Evolutionary conservation across 2,888 invertebrate genomes (phyloP), one percentile per base, ranked within the genome.

Genomic region (Archips crataeganus): DNA sequence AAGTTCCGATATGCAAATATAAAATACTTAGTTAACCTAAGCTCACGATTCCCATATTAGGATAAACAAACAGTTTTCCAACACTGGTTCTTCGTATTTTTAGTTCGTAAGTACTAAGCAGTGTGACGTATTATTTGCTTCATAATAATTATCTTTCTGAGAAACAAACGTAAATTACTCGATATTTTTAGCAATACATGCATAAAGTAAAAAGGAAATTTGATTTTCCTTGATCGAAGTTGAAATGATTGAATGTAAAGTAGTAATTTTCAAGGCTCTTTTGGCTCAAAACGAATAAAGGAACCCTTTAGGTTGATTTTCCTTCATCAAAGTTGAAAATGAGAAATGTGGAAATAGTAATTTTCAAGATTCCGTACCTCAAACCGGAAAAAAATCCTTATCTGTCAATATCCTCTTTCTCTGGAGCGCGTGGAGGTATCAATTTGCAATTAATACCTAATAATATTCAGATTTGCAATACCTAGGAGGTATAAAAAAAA

Each of bases 131-230:
- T 47, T 71, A 60, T 65, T 65, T 71, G 49, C 59, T 70, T 59
- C 23, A 15, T 23, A 59, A 47, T 47, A 63, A 57, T 70, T 70
- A 70, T 71, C 70, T 64, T 71, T 71, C 70, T 39, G 13, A 59
- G 64, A 71, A 65, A 71, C 47, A 49, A 47, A 39, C 23, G 64
- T 64, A 32, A 3, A 36, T 47, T 64, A 64, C 2, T 54, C 54
- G 47, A 71, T 57, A 15, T 47, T 71, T 71, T 71, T 54, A 70
- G 34, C 45, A 54, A 60, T 69, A 49, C 15, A 47, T 34, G 11
- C 32, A 32, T 11, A 11, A 32, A 57, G 3, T 4, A 32, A 57
- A 3, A 32, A 11, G 3, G 8, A 32, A 23, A 23, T 23, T 57
- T 32, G 11, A 11, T 32, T 57, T 57, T 57, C 10, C 57, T 5